Conservation (phyloP, 2,888 invertebrate species). For the Orthosia cruda region DNA sequence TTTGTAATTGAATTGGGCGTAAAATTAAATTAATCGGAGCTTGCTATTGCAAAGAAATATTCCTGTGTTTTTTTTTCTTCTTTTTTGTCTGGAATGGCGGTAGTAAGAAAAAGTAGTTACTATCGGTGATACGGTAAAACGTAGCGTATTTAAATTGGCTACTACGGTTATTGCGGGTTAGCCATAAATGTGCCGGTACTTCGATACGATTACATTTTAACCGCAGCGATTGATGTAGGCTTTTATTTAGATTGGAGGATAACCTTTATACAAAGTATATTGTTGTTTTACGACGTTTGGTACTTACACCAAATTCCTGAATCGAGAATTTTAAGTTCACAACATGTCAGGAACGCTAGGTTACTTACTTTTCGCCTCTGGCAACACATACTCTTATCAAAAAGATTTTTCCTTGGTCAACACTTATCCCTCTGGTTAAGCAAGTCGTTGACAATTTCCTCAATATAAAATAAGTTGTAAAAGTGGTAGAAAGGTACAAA, state of each 20-base stretch:
- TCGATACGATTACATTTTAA: slow-evolving; percentile 62
- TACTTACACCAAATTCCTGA: neutral
- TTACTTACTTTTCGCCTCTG: neutral
- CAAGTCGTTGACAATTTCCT: slow-evolving; percentile 25
- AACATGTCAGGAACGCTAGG: too few species aligned
- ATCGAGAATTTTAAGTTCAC: too few species aligned
- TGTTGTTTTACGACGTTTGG: slow-evolving; percentile 11
- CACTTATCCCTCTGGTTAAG: neutral
- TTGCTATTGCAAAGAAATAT: slow-evolving; percentile 45
- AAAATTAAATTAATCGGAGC: slow-evolving; percentile 74
- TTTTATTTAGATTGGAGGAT: slow-evolving; percentile 49
- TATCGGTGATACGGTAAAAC: slow-evolving; percentile 63
- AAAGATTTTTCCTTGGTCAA: neutral
- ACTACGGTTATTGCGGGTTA: slow-evolving; percentile 58
- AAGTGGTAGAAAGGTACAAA: slow-evolving; percentile 24
- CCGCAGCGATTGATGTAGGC: slow-evolving; percentile 51
- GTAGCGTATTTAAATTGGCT: slow-evolving; percentile 62
- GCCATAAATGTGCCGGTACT: slow-evolving; percentile 49
- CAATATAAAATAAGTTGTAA: slow-evolving; percentile 24
- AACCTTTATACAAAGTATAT: slow-evolving; percentile 27
- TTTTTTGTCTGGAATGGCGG: slow-evolving; percentile 5
- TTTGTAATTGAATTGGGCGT: slow-evolving; percentile 77
- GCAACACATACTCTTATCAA: neutral
- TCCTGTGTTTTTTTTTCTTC: slow-evolving; percentile 8
- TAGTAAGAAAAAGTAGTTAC: slow-evolving; percentile 35